Base-by-base conservation (phyloP, 1,140 invertebrate genomes). In the Pissodes strobi region DNA sequence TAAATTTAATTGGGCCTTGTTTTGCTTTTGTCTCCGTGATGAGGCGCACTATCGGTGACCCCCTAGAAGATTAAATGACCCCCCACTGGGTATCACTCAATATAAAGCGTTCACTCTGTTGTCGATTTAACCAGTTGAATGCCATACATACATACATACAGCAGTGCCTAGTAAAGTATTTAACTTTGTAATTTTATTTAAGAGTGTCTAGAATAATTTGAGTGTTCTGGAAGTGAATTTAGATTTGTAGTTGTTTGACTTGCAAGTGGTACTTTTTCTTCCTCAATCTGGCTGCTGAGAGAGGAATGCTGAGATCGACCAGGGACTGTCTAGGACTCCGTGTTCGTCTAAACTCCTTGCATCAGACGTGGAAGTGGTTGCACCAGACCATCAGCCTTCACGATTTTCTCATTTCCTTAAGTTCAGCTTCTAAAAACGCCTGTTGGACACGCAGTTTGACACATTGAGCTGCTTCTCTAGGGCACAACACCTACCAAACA, bases 321-420 rank as follows among this genome's bases (percentile, higher is more conserved):
- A 88, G 88, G 81, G 90, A 92, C 80, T 92, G 89, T 86, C 81
- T 92, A 83, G 89, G 87, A 84, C 88, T 92, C 81, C 87, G 91
- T 81, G 87, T 86, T 84, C 88, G 91, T 82, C 87, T 89, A 79
- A 90, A 89, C 79, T 84, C 84, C 79, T 85, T 93, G 78, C 90
- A 93, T 79, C 90, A 93, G 79, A 93, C 91, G 72, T 93, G 89
- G 87, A 93, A 93, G 91, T 93, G 92, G 92, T 80, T 94, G 76
- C 92, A 94, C 79, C 90, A 92, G 78, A 93, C 91, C 45, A 88
- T 91, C 69, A 87, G 88, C 69, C 83, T 93, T 53, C 92, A 94
- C 85, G 89, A 92, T 70, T 92, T 92, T 72, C 83, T 94, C 68
- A 89, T 93, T 76, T 86, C 87, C 64, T 84, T 92, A 69, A 88